Evolutionary conservation across 2,888 invertebrate genomes (phyloP).

Genomic region (Pandemis heparana): DNA sequence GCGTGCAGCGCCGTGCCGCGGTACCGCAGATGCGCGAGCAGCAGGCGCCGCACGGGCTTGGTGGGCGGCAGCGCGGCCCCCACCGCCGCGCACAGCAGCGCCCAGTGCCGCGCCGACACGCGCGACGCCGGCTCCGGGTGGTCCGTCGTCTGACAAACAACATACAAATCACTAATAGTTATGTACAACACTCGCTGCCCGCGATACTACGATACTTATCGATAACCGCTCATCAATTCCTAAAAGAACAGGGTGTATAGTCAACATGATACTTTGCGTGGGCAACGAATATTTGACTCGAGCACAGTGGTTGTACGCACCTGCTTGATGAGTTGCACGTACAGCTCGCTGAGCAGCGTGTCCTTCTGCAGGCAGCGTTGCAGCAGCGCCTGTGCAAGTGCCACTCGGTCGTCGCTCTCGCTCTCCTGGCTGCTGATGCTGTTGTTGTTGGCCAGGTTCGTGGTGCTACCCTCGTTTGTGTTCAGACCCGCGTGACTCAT

Average conservation of each 20-base stretch:
- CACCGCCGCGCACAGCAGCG: constrained; percentile 87
- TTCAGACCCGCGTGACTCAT: constrained; percentile 95
- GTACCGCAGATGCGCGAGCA: constrained; percentile 95
- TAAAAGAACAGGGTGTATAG: no score
- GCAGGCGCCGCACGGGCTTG: constrained; percentile 93
- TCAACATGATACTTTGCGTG: no score
- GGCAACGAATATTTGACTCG: no score
- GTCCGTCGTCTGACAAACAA: constrained; percentile 91
- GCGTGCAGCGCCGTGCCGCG: constrained; percentile 93
- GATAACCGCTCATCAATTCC: no score
- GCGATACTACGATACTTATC: no score
- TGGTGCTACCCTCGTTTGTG: constrained; percentile 73
- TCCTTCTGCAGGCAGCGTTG: constrained; percentile 97
- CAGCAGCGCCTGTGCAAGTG: constrained; percentile 94
- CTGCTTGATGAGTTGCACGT: constrained; percentile 96
- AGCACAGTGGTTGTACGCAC: constrained; percentile 49
- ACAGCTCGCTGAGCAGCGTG: constrained; percentile 94
- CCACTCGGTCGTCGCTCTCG: constrained; percentile 95
- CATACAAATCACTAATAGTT: no score
- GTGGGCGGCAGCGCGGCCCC: constrained; percentile 93
- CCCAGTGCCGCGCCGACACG: constrained; percentile 96
- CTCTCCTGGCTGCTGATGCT: constrained; percentile 70
- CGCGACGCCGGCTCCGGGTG: constrained; percentile 95
- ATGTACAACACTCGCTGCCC: no score
- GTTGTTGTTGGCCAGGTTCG: constrained; percentile 76